Conservation (phyloP, 1,140 invertebrate genomes). For the Rhizoglyphus robini region DNA sequence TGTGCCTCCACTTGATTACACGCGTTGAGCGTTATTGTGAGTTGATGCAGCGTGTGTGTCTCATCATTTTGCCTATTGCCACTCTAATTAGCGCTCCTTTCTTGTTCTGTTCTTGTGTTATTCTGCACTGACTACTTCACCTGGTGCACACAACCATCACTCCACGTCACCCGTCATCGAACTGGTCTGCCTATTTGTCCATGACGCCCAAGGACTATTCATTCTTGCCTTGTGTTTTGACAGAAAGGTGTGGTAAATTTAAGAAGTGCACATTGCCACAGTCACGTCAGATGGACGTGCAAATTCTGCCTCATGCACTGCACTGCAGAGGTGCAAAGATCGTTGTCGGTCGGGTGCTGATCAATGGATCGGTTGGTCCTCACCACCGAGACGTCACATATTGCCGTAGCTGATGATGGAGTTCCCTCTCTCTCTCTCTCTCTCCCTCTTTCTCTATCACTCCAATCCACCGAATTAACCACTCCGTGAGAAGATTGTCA, state of each 20-base stretch:
- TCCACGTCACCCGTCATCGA: too few species aligned
- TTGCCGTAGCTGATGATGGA: constrained; percentile 89
- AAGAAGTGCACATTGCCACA: too few species aligned
- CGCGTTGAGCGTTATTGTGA: too few species aligned
- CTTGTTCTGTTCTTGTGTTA: too few species aligned
- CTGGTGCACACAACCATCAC: background rate
- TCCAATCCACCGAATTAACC: constrained; percentile 99
- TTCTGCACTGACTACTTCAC: constrained; percentile 20
- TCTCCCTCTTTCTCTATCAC: constrained; percentile 82
- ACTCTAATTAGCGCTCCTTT: too few species aligned
- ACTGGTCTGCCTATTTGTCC: too few species aligned
- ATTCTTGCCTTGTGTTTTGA: constrained; percentile 15
- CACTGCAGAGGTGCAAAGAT: constrained; percentile 14
- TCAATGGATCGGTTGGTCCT: constrained; percentile 81
- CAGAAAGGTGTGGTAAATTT: too few species aligned
- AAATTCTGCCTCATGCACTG: too few species aligned
- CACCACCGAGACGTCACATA: constrained; percentile 87
- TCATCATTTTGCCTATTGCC: too few species aligned
- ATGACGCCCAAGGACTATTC: background rate
- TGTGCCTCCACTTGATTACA: too few species aligned
- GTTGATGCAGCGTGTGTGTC: too few species aligned
- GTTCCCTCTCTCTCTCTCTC: constrained; percentile 84
- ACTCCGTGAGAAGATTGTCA: constrained; percentile 95
- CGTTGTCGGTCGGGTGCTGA: constrained; percentile 45
- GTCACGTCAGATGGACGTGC: too few species aligned